Percentiles rank a stretch among this genome's conserved stretches.
These are phyloP conservation scores for Oryzias sinensis DNA, from an alignment of 2,797 vertebrate genomes.

Conservation along the genomic window DNA sequence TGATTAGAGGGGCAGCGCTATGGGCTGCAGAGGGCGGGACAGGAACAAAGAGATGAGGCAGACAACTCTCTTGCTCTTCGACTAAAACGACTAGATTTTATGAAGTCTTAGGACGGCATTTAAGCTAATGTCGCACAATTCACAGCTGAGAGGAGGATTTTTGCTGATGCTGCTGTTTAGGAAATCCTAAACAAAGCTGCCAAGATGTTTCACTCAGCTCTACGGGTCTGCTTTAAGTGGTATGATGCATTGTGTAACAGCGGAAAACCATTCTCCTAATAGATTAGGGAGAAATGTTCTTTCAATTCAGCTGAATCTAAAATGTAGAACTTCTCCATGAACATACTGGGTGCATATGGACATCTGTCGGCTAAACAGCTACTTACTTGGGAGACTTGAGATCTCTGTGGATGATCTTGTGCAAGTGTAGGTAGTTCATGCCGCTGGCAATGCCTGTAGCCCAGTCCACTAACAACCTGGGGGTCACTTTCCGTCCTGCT, in stretches of 20 bases:
- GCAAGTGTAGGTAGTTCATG: constrained; percentile 98
- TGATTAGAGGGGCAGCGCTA: constrained; percentile 59
- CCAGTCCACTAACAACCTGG: constrained; percentile 94
- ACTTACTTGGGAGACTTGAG: constrained; percentile 99
- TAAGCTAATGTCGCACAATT: constrained; percentile 38
- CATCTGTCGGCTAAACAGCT: not conserved
- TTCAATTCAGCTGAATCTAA: not conserved
- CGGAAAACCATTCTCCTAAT: constrained; percentile 6
- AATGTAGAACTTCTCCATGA: not conserved
- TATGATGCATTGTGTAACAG: constrained; percentile 3
- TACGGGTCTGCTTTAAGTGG: constrained; percentile 20
- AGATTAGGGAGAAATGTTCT: not conserved
- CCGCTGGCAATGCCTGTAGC: constrained; percentile 95
- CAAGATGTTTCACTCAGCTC: constrained; percentile 15
- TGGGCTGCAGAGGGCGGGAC: constrained; percentile 20
- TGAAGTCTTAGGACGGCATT: constrained; percentile 33
- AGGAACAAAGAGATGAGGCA: constrained; percentile 20
- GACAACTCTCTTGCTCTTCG: constrained; percentile 26
- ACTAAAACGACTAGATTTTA: constrained; percentile 22
- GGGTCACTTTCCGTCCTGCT: constrained; percentile 91
- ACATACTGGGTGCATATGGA: not conserved
- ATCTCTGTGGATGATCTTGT: constrained; percentile 99
- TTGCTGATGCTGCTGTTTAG: constrained; percentile 23
- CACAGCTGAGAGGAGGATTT: constrained; percentile 34
- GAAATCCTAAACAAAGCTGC: constrained; percentile 20